phyloP scores from a whole-genome alignment of 2,113 vertebrate genomes.

The Nipponia nippon region DNA sequence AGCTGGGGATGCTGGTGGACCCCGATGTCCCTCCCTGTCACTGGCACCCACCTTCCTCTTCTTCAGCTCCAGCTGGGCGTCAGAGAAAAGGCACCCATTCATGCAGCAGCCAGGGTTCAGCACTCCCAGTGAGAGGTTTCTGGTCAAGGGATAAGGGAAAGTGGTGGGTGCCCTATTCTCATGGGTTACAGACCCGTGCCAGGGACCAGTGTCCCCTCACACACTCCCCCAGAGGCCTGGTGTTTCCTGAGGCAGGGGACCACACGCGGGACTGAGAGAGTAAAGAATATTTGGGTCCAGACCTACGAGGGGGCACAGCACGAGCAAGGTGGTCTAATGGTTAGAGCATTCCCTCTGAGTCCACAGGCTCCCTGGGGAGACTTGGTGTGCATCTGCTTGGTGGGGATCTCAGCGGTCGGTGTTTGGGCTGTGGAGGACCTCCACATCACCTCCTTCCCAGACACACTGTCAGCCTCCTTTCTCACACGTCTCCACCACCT shows the following conservation, averaged over 20 bases:
- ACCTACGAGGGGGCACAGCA: background rate
- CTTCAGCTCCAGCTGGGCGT: background rate
- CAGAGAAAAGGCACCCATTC: background rate
- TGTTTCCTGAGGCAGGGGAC: background rate
- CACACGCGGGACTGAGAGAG: background rate
- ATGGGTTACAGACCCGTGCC: background rate
- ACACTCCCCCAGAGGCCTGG: background rate
- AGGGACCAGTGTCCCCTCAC: background rate
- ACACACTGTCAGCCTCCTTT: background rate
- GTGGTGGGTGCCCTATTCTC: background rate
- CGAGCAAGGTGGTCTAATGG: background rate
- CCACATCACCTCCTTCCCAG: background rate
- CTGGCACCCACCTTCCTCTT: background rate
- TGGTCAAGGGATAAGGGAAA: background rate
- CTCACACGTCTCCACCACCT: fast-evolving
- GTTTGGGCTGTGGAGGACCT: background rate
- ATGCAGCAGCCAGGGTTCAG: background rate
- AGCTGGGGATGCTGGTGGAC: background rate
- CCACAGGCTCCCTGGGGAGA: background rate
- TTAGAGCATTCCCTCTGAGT: background rate
- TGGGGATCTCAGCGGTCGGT: background rate
- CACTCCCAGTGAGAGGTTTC: background rate
- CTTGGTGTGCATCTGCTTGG: background rate
- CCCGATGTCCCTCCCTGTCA: background rate
- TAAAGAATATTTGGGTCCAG: background rate